These are phyloP conservation scores for Chloroceryle inda DNA, from an alignment of 2,797 vertebrate species.

Conservation along the genomic window DNA sequence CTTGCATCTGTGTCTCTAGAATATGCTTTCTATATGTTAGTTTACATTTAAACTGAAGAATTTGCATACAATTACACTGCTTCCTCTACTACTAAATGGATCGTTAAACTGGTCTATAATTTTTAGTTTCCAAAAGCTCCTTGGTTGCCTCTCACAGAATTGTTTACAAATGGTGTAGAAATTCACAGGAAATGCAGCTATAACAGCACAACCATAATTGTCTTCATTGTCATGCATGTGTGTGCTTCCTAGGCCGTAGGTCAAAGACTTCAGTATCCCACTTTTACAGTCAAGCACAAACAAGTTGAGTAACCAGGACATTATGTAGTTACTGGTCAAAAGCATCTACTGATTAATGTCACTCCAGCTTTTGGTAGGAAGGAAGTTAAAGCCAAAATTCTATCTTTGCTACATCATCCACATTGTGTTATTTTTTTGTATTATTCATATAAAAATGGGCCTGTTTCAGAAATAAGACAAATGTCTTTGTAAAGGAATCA, in stretches of 20 bases:
- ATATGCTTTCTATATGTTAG: neutral
- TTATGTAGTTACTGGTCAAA: neutral
- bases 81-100: neutral
- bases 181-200: neutral
- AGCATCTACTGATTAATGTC: neutral
- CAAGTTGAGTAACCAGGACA: neutral
- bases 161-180: neutral
- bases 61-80: neutral
- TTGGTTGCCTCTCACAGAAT: neutral
- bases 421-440: neutral
- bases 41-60: slow-evolving; percentile 15
- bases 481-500: neutral
- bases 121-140: slow-evolving; percentile 10
- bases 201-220: neutral
- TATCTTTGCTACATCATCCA: neutral
- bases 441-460: neutral
- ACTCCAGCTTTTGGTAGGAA: neutral
- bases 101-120: neutral
- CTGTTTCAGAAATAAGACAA: neutral
- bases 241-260: neutral
- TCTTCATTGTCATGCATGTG: neutral
- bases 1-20: slow-evolving; percentile 1
- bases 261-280: neutral
- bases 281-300: neutral
- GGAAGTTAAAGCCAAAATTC: neutral